Conservation (phyloP, 2,797 vertebrate genomes). For the Ptychobarbus kaznakovi region DNA sequence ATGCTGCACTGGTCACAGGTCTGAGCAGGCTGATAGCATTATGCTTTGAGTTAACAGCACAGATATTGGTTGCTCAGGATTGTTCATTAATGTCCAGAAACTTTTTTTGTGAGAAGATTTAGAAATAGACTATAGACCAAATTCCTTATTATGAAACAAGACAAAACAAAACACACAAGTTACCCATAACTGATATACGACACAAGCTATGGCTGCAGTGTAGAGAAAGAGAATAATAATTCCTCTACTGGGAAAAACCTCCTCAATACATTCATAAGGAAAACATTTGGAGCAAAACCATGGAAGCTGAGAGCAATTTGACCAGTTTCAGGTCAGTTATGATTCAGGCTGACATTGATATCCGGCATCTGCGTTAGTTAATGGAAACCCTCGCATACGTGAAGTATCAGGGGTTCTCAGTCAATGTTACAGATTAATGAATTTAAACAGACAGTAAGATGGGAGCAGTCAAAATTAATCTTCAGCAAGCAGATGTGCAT, state of each 20-base stretch:
- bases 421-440: slow-evolving; percentile 38
- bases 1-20: slow-evolving; percentile 12
- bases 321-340: slow-evolving; percentile 57
- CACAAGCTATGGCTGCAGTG: slow-evolving; percentile 22
- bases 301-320: slow-evolving; percentile 56
- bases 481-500: slow-evolving; percentile 27
- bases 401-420: slow-evolving; percentile 38
- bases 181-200: slow-evolving; percentile 8
- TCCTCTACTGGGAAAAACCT: slow-evolving; percentile 44
- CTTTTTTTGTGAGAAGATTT: slow-evolving; percentile 4
- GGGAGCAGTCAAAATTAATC: slow-evolving; percentile 50
- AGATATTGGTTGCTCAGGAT: background rate
- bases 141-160: slow-evolving; percentile 6
- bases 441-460: slow-evolving; percentile 40
- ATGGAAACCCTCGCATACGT: slow-evolving; percentile 49
- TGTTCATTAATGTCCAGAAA: background rate
- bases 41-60: background rate
- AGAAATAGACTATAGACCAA: slow-evolving; percentile 10
- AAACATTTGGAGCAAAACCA: slow-evolving; percentile 61
- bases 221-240: slow-evolving; percentile 60
- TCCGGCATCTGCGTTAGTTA: slow-evolving; percentile 60
- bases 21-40: background rate
- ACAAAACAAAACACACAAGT: slow-evolving; percentile 22
- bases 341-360: slow-evolving; percentile 57
- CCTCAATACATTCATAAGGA: slow-evolving; percentile 49